Evolutionary conservation across 2,113 vertebrate genomes (phyloP), one percentile per base, ranked within the genome.

Genomic region (Dendrocopos noguchii): DNA sequence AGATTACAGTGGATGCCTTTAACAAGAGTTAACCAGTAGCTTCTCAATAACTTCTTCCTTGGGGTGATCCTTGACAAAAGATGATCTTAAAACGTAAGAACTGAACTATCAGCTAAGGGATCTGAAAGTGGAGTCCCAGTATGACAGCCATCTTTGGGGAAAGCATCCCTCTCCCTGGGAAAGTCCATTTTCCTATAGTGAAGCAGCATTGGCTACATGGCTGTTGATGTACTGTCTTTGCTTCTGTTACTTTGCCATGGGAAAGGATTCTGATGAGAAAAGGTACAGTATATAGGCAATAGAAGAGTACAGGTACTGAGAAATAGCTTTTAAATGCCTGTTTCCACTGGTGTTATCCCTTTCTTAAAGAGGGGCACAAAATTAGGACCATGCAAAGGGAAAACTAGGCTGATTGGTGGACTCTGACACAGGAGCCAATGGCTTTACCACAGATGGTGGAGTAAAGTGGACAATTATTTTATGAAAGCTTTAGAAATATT

Each of bases 201-300:
- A 83, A 86, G 52, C 59, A 65, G 57, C 44, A 65, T n/a, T 55
- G 39, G 25, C 75, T 67, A 39, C 47, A 57, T 16, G 55, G 22
- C 14, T 55, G 66, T 60, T 85, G 85, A 85, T 2, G 4, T 50
- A 60, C 71, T 73, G 60, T 66, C 47, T 85, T 57, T 61, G 25
- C 60, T 94, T 89, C 65, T 85, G n/a, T 65, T 1, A 0, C n/a
- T 56, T 46, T 76, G 42, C 8, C 21, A 18, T 12, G 56, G 18
- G 21, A 94, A 79, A 87, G 44, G 42, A 55, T 80, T 74, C 64
- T 85, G 47, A 28, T 89, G 56, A 71, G 44, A 76, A 87, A 79
- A 87, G 14, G 12, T 36, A 70, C 20, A 46, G 44, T 60, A 46
- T 55, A 28, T 52, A 44, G 14, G 29, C 65, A 83, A 47, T 65